These are phyloP conservation scores for Saxidomus purpurata DNA, from an alignment of 1,140 invertebrate genomes.

Conservation along the genomic window DNA sequence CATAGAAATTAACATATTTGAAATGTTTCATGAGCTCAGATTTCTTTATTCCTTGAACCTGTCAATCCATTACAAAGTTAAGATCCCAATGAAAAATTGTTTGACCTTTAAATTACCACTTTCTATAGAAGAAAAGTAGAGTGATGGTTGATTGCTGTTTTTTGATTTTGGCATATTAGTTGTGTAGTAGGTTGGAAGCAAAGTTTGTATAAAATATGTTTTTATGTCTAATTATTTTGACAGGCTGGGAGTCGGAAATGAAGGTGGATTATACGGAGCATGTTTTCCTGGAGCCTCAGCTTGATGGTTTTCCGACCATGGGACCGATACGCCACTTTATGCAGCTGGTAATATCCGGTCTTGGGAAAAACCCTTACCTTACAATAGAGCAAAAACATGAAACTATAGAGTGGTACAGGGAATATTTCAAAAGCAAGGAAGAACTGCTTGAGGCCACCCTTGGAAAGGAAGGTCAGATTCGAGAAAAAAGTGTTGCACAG, in stretches of 20 bases:
- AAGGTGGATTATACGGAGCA: constrained; percentile 88
- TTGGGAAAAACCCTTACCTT: constrained; percentile 97
- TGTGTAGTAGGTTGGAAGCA: no score
- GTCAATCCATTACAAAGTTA: no score
- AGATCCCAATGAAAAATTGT: no score
- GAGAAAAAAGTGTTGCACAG: neutral
- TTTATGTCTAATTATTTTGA: constrained; percentile 25
- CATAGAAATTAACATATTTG: no score
- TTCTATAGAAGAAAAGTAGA: no score
- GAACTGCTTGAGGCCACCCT: constrained; percentile 90
- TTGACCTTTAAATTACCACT: no score
- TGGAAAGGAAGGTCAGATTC: constrained; percentile 68
- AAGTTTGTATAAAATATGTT: no score
- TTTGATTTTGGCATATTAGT: no score
- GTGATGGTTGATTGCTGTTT: no score
- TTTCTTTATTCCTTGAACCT: no score
- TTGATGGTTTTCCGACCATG: constrained; percentile 93
- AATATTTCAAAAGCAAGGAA: constrained; percentile 95
- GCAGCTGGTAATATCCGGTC: constrained; percentile 97
- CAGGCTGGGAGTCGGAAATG: constrained; percentile 91
- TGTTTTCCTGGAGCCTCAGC: constrained; percentile 95
- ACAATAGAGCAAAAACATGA: constrained; percentile 95
- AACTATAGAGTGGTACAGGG: constrained; percentile 96
- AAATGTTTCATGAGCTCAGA: no score
- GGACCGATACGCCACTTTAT: constrained; percentile 98